Evolutionary conservation across 2,888 invertebrate genomes (phyloP), one percentile per base, ranked within the genome.

Genomic region (Yponomeuta cagnagella): DNA sequence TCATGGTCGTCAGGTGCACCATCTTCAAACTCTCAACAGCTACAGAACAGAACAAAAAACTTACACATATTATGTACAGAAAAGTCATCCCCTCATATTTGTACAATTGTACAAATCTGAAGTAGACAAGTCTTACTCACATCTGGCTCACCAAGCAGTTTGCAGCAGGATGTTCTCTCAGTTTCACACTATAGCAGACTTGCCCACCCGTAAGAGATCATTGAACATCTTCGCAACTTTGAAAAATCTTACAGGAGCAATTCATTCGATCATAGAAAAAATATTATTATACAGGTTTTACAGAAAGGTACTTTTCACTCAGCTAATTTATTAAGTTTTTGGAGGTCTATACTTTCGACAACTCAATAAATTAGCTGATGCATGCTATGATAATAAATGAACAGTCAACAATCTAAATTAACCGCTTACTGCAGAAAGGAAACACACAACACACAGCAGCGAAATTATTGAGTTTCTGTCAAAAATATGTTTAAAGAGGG

Each of bases 31-130:
- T 64, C 64, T 64, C 64, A 64, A 64, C 64, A 10, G 64, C 64
- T 64, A 64, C 30, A 64, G 64, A 64, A 64, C 64, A 64, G 63
- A 52, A 58, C 52, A 58, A 58, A 64, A 64, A 64, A 30, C 64
- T 64, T 64, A 58, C 64, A 30, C 64, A 64, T 64, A n/a, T 58
- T 58, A 58, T 6, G 15, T 58, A 58, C 15, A 58, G 12, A 30
- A 64, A 23, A 64, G 8, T 15, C 52, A 15, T 12, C 3, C 12
- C 12, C 15, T 58, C 15, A 58, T 58, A 58, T 58, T 15, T 8
- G 12, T 10, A 52, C 52, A 12, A 58, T 5, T 43, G 52, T 52
- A 10, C 52, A 5, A 5, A 2, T 52, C 12, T 52, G 15, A 12
- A 58, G 43, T 43, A 43, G 43, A 58, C 5, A 15, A 58, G 15